Base-by-base conservation (phyloP, 2,888 invertebrate genomes). In the Troides aeacus region DNA sequence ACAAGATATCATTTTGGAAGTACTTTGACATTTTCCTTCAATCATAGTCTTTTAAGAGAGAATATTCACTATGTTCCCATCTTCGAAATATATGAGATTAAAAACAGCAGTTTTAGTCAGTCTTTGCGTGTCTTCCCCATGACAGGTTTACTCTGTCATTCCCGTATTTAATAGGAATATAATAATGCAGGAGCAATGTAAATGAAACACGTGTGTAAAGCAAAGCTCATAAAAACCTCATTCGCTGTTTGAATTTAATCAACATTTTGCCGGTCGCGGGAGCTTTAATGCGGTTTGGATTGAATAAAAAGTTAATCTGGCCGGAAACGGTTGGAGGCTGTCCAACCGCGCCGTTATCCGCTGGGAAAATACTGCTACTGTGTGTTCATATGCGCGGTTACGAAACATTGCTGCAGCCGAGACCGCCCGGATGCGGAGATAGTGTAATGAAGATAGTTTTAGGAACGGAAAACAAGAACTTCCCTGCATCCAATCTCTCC, bases 391-490 rank as follows among this genome's bases (percentile, higher is more conserved):
- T 72, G 73, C 73, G 77, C 73, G 73, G 76, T 74, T 75, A 72
- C 71, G 73, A 77, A 78, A 75, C 75, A 74, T 75, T 75, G 76
- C 72, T 63, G 64, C 58, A 66, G 61, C 66, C 70, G 66, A 66
- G 71, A 46, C 62, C 81, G 72, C 72, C 70, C 78, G 83, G 83
- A 83, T 81, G 84, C 81, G 83, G 79, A 84, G 81, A 79, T 80
- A 83, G 80, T 80, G 87, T 88, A 90, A 90, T 88, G 87, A 86
- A 90, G 90, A 89, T 90, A 90, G 91, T 92, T 92, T 89, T 85
- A 81, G 84, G 83, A 82, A 78, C 79, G 81, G 87, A 85, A 89
- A 89, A 89, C 90, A 89, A 86, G 82, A 87, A 92, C 85, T 90
- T 90, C 77, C 82, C 79, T 80, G 79, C 81, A 83, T 85, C 87